Conservation (phyloP, 2,797 vertebrate species). For the Orientallactaga sibirica region DNA sequence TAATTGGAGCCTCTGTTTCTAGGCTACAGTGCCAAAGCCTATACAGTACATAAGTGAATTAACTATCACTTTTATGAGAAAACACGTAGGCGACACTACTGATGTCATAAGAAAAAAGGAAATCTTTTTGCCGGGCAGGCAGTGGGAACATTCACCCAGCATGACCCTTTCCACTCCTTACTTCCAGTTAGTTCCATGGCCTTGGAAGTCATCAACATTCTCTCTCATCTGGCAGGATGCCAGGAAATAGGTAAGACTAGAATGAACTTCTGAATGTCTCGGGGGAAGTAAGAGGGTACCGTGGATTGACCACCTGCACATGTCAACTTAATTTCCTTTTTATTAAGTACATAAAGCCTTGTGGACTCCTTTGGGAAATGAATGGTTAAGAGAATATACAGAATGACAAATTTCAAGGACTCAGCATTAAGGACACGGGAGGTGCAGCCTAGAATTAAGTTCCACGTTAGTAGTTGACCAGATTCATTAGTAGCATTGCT, state of each 20-base stretch:
- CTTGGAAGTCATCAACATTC: rapidly evolving
- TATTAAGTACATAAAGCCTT: neutral
- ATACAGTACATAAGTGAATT: neutral
- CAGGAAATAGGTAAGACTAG: neutral
- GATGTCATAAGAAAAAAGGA: neutral
- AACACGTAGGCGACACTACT: neutral
- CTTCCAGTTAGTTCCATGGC: neutral
- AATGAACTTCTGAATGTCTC: neutral
- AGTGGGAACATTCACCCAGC: neutral
- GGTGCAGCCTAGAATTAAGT: neutral
- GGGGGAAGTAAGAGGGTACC: neutral
- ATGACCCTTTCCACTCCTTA: neutral
- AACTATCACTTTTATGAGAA: neutral
- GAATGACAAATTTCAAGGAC: neutral
- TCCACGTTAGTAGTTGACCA: neutral
- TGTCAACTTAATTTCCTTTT: neutral
- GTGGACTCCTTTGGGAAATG: neutral
- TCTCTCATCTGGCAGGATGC: neutral
- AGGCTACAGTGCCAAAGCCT: neutral
- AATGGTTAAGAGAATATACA: neutral
- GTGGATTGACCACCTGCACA: neutral
- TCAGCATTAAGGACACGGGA: neutral
- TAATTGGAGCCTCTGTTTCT: neutral
- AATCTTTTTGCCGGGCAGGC: neutral
- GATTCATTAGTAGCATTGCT: neutral